phyloP scores from a whole-genome alignment of 2,888 invertebrate species.

The Caenorhabditis sp. region DNA sequence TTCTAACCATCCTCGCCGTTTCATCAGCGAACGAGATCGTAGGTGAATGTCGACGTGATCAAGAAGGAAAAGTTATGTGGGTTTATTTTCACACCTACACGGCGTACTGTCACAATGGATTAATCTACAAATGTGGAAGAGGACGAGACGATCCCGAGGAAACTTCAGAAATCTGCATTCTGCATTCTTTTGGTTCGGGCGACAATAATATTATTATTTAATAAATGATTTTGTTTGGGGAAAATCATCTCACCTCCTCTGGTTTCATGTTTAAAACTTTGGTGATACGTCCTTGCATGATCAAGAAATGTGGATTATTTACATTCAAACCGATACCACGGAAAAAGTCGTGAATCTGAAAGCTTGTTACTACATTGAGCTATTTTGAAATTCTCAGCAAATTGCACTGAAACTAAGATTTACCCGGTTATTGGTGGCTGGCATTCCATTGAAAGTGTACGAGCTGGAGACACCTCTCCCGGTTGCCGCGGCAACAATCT shows the following conservation, averaged over 20 bases:
- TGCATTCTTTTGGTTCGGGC: too few relatives aligned
- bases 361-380: too few relatives aligned
- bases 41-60: too few relatives aligned
- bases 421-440: constrained; percentile 81
- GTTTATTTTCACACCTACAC: too few relatives aligned
- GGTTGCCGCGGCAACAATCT: constrained; percentile 45
- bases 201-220: too few relatives aligned
- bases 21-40: too few relatives aligned
- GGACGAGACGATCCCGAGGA: background rate
- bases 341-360: constrained; percentile 81
- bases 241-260: constrained; percentile 78
- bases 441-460: constrained; percentile 90
- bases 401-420: too few relatives aligned
- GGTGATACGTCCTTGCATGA: constrained; percentile 98
- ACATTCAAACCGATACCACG: constrained; percentile 96
- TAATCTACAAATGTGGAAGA: too few relatives aligned
- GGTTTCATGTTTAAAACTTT: constrained; percentile 99
- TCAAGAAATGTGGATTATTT: constrained; percentile 96
- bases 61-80: too few relatives aligned
- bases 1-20: too few relatives aligned
- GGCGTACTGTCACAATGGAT: too few relatives aligned
- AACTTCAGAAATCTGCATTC: background rate
- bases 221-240: background rate
- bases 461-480: constrained; percentile 75
- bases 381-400: too few relatives aligned